Percentiles rank a stretch among this genome's conserved stretches.
phyloP scores from a whole-genome alignment of 2,113 vertebrate species.

The Macquaria australasica region DNA sequence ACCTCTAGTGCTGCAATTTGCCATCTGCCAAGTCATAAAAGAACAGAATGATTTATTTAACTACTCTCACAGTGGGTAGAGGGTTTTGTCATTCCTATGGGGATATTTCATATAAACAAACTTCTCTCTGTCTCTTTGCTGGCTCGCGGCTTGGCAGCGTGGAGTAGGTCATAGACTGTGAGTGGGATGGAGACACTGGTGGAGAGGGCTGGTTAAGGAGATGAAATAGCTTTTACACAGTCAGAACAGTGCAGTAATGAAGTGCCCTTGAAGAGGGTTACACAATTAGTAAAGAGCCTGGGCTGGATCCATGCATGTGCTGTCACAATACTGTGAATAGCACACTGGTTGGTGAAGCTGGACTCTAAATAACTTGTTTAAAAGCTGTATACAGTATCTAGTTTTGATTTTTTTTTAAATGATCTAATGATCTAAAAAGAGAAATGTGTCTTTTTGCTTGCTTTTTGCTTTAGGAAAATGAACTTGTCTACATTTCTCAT shows the following conservation, averaged over 20 bases:
- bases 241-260: slow-evolving; percentile 60
- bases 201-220: slow-evolving; percentile 66
- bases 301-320: slow-evolving; percentile 47
- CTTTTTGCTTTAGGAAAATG: slow-evolving; percentile 4
- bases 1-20: slow-evolving; percentile 51
- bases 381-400: background rate
- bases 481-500: slow-evolving; percentile 9
- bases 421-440: background rate
- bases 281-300: slow-evolving; percentile 58
- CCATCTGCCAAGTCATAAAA: slow-evolving; percentile 63
- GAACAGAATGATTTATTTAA: slow-evolving; percentile 61
- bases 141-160: slow-evolving; percentile 41
- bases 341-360: slow-evolving; percentile 4
- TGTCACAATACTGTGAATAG: slow-evolving; percentile 19
- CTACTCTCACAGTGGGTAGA: slow-evolving; percentile 31
- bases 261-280: slow-evolving; percentile 64
- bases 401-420: background rate
- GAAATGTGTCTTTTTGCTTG: background rate
- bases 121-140: slow-evolving; percentile 49
- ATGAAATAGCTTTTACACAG: slow-evolving; percentile 66
- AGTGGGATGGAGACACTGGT: slow-evolving; percentile 63
- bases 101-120: slow-evolving; percentile 58
- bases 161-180: slow-evolving; percentile 58
- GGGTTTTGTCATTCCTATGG: slow-evolving; percentile 48
- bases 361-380: background rate